Evolutionary conservation across 37 sponge, comb jelly and placozoan species (phyloP).

Genomic region (Tethya wilhelma): DNA sequence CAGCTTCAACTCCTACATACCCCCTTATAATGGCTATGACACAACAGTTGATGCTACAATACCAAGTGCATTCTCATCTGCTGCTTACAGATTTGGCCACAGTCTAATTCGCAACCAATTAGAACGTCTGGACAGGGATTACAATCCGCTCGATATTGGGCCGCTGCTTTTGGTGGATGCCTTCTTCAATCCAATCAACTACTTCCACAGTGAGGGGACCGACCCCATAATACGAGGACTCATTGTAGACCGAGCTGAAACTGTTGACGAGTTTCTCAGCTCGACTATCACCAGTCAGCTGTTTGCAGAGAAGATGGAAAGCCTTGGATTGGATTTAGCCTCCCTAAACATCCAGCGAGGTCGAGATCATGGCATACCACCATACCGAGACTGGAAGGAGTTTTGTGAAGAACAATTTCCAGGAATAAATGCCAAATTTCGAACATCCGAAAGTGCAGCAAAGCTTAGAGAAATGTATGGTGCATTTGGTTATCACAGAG

Average conservation of each 20-base stretch:
- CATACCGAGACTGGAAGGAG: slow-evolving; percentile 51
- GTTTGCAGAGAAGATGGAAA: slow-evolving; percentile 25
- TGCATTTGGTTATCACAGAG: slow-evolving; percentile 60
- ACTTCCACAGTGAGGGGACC: slow-evolving; percentile 45
- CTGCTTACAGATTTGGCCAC: slow-evolving; percentile 84
- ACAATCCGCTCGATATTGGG: slow-evolving; percentile 13
- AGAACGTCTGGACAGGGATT: slow-evolving; percentile 39
- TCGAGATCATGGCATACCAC: slow-evolving; percentile 88
- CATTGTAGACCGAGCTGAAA: slow-evolving; percentile 5
- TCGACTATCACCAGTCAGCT: slow-evolving; percentile 52
- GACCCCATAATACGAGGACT: slow-evolving; percentile 82
- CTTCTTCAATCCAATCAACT: slow-evolving; percentile 51
- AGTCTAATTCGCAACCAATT: slow-evolving; percentile 55
- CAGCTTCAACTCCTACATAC: neutral
- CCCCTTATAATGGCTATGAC: slow-evolving; percentile 64
- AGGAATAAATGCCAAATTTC: neutral
- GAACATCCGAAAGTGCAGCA: neutral
- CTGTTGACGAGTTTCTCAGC: slow-evolving; percentile 68
- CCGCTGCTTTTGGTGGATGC: slow-evolving; percentile 40
- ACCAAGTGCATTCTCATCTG: slow-evolving; percentile 61
- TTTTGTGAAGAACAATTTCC: neutral
- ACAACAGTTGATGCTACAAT: slow-evolving; percentile 37
- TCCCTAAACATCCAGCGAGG: slow-evolving; percentile 84
- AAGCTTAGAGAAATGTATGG: slow-evolving; percentile 11
- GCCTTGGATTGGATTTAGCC: slow-evolving; percentile 62